A percentile compares a stretch with the other conserved stretches of the same genome.
Conservation (phyloP, 2,113 vertebrate species). For the Cavia porcellus region DNA sequence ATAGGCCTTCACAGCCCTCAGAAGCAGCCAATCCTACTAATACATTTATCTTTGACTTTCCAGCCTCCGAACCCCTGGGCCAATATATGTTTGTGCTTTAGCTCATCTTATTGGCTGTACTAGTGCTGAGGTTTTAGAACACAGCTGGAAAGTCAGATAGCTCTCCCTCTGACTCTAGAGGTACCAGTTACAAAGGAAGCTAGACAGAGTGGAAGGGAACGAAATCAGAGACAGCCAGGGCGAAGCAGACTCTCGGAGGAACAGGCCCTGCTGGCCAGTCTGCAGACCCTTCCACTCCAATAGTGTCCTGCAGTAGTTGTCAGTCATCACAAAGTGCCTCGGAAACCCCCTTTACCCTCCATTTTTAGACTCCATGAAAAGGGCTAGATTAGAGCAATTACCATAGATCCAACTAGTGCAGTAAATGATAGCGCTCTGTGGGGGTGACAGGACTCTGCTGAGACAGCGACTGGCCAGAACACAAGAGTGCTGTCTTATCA, state of each 20-base stretch:
- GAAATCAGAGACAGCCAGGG: neutral
- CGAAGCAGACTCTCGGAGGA: neutral
- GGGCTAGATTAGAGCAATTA: neutral
- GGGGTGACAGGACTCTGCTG: neutral
- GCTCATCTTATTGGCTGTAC: no score
- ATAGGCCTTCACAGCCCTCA: no score
- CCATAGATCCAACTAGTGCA: neutral
- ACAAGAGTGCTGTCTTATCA: neutral
- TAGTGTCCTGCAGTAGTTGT: rapidly evolving
- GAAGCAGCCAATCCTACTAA: neutral
- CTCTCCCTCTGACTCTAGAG: no score
- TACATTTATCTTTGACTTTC: neutral
- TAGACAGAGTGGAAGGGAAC: no score
- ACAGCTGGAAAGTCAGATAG: no score
- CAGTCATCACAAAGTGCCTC: neutral
- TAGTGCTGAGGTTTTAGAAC: no score
- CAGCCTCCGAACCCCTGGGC: neutral
- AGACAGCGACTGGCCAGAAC: neutral
- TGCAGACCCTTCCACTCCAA: rapidly evolving
- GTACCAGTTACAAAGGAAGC: neutral
- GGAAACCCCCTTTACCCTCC: neutral
- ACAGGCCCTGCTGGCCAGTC: rapidly evolving
- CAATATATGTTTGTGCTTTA: neutral
- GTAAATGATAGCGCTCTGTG: neutral
- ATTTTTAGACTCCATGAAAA: neutral